A percentile compares a stretch with the other conserved stretches of the same genome.
Conservation (phyloP, 2,113 vertebrate genomes). For the Acanthochromis polyacanthus region DNA sequence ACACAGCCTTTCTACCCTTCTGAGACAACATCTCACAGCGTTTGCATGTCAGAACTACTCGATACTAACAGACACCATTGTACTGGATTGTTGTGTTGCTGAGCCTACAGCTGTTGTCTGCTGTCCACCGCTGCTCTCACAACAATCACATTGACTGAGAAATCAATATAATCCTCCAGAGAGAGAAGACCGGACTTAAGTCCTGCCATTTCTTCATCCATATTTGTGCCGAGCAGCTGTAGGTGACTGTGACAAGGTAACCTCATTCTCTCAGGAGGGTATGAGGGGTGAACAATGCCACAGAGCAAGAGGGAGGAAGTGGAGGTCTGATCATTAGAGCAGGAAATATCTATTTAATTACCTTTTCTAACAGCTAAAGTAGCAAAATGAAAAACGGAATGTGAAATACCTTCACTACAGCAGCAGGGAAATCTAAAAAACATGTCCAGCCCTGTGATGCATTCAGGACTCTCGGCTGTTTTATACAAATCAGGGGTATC, state of each 20-base stretch:
- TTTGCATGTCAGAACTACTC: neutral
- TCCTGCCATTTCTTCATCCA: slow-evolving; percentile 28
- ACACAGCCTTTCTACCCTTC: neutral
- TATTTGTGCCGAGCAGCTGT: slow-evolving; percentile 9
- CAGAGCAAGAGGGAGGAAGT: neutral
- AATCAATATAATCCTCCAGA: slow-evolving; percentile 48
- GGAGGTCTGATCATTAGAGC: neutral
- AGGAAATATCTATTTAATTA: neutral
- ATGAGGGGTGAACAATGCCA: slow-evolving; percentile 33
- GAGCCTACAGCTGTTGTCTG: neutral
- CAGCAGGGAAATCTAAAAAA: too few species aligned
- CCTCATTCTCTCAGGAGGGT: neutral
- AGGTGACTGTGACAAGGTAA: slow-evolving; percentile 49
- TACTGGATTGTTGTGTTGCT: too few species aligned
- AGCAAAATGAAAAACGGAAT: too few species aligned
- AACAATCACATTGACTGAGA: slow-evolving; percentile 46
- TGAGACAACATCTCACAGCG: neutral
- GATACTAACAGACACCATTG: neutral
- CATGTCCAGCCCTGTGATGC: too few species aligned
- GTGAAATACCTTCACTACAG: too few species aligned
- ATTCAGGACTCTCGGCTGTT: too few species aligned
- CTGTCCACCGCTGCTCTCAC: neutral
- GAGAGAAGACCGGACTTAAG: slow-evolving; percentile 44
- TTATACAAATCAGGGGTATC: too few species aligned
- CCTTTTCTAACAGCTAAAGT: neutral